These are phyloP conservation scores for Myathropa florea DNA, from an alignment of 2,888 invertebrate species.

Conservation along the genomic window DNA sequence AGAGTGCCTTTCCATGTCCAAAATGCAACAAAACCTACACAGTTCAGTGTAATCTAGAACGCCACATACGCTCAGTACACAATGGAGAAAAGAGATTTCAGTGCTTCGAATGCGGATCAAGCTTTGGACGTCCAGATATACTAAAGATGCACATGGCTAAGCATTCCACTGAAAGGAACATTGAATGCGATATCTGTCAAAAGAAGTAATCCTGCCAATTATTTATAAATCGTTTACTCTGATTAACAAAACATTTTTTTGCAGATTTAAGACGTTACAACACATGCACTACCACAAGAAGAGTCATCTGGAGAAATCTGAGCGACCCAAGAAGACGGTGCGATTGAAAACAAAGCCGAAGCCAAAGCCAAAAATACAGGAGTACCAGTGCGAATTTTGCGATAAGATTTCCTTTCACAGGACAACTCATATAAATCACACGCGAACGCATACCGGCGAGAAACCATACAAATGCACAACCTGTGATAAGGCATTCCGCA, in stretches of 20 bases:
- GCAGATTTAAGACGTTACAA: constrained; percentile 71
- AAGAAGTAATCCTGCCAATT: constrained; percentile 50
- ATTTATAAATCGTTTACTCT: not conserved
- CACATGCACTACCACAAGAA: constrained; percentile 65
- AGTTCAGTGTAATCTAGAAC: constrained; percentile 65
- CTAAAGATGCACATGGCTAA: constrained; percentile 71
- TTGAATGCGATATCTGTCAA: constrained; percentile 66
- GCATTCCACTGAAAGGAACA: constrained; percentile 64
- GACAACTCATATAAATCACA: constrained; percentile 72
- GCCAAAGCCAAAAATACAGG: constrained; percentile 10
- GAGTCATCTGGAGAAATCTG: constrained; percentile 33
- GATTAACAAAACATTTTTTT: not conserved
- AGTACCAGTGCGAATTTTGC: constrained; percentile 62
- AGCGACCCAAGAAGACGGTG: not conserved
- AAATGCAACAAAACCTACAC: constrained; percentile 67
- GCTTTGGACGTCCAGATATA: constrained; percentile 69
- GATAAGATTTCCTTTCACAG: constrained; percentile 70
- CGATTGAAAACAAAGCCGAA: not conserved
- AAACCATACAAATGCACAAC: constrained; percentile 71
- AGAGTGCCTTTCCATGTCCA: constrained; percentile 49
- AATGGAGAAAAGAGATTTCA: constrained; percentile 41
- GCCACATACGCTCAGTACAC: constrained; percentile 70
- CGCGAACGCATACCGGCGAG: constrained; percentile 72
- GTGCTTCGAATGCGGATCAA: constrained; percentile 65
- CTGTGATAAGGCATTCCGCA: constrained; percentile 72